A percentile compares a stretch with the other conserved stretches of the same genome.
These are phyloP conservation scores for Falcunculus frontatus DNA, from an alignment of 2,113 vertebrate species.

Conservation along the genomic window DNA sequence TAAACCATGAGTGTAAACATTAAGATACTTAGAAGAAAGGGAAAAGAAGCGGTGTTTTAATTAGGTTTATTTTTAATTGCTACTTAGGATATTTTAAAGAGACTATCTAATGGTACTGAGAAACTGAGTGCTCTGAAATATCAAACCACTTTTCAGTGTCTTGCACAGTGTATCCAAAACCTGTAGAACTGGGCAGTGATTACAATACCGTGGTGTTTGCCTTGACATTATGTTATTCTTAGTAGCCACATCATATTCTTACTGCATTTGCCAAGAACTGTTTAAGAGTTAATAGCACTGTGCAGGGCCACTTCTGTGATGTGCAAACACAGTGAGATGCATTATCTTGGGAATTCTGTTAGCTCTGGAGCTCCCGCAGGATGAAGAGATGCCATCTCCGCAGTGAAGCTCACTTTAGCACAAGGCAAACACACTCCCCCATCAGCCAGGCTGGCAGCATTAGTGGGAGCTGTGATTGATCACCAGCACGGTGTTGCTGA, in stretches of 20 bases:
- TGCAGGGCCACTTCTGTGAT: slow-evolving; percentile 1
- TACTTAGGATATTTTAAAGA: neutral
- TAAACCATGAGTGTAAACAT: neutral
- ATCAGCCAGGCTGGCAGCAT: slow-evolving; percentile 61
- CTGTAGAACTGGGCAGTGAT: neutral
- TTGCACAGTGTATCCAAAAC: neutral
- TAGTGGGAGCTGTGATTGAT: slow-evolving; percentile 64
- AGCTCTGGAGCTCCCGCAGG: slow-evolving; percentile 54
- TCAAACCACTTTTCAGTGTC: neutral
- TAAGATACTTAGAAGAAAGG: neutral
- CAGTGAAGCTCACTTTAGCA: slow-evolving; percentile 55
- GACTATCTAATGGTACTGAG: neutral
- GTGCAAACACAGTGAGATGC: slow-evolving; percentile 52
- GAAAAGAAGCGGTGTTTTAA: neutral
- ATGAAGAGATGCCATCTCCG: slow-evolving; percentile 64
- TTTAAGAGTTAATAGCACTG: neutral
- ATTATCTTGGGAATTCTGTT: slow-evolving; percentile 63
- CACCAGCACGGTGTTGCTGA: slow-evolving; percentile 68
- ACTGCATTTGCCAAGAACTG: neutral
- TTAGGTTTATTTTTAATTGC: neutral
- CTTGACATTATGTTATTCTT: neutral
- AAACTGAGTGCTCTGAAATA: neutral
- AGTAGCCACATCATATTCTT: neutral
- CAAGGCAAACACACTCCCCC: slow-evolving; percentile 71
- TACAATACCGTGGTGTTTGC: neutral